Evolutionary conservation across 2,797 vertebrate species (phyloP).

Genomic region (Hephaestus fuliginosus): DNA sequence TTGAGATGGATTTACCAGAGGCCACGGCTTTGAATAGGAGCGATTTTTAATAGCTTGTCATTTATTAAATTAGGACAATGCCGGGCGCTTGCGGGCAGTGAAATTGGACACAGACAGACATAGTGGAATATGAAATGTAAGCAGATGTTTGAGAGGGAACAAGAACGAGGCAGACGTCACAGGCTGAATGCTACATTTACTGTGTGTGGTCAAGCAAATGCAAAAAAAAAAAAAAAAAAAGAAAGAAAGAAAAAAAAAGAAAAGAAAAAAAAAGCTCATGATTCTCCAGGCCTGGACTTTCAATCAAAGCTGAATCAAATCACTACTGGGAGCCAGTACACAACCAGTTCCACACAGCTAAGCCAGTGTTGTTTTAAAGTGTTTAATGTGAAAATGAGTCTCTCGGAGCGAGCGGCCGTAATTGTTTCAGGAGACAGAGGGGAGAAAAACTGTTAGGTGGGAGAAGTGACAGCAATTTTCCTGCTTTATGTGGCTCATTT

Average conservation of each 20-base stretch:
- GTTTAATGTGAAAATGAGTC: constrained; percentile 70
- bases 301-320: constrained; percentile 70
- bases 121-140: constrained; percentile 82
- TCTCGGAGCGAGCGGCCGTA: constrained; percentile 48
- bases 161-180: constrained; percentile 69
- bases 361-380: constrained; percentile 52
- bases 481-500: constrained; percentile 66
- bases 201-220: constrained; percentile 74
- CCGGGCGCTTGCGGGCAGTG: constrained; percentile 75
- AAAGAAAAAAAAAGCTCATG: constrained; percentile 7
- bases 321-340: constrained; percentile 30
- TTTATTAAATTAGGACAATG: constrained; percentile 87
- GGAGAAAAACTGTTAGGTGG: constrained; percentile 64
- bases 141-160: constrained; percentile 76
- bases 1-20: constrained; percentile 80
- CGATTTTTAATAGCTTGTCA: constrained; percentile 84
- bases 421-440: constrained; percentile 68
- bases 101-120: constrained; percentile 82
- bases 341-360: constrained; percentile 29
- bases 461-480: constrained; percentile 67
- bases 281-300: constrained; percentile 78
- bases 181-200: constrained; percentile 77
- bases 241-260: too few relatives aligned
- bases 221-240: constrained; percentile 11
- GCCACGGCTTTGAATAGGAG: constrained; percentile 75